Evolutionary conservation across 1,140 invertebrate genomes (phyloP).

Genomic region (Drosophila busckii): DNA sequence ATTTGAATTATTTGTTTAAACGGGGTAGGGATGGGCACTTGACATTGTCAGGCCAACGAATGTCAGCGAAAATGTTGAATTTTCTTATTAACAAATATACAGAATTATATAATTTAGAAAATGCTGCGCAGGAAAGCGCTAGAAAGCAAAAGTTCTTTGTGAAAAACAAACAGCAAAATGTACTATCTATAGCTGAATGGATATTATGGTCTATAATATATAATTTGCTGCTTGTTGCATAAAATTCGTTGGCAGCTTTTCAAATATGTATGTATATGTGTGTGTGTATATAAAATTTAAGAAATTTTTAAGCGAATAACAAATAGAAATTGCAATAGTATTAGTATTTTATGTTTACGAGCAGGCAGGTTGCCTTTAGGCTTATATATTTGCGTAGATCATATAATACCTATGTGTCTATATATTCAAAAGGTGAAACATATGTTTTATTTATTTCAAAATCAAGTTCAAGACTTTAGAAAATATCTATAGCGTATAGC

Average conservation of each 20-base stretch:
- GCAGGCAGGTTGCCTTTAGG: constrained; percentile 27
- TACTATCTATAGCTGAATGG: constrained; percentile 12
- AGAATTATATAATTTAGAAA: constrained; percentile 2
- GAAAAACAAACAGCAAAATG: constrained; percentile 11
- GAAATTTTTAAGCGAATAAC: constrained; percentile 54
- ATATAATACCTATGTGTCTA: constrained; percentile 1
- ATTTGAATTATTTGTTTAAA: no score
- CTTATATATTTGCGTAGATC: constrained; percentile 27
- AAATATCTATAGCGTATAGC: constrained; percentile 22
- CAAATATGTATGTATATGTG: constrained; percentile 56
- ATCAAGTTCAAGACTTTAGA: constrained; percentile 69
- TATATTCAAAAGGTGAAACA: constrained; percentile 7
- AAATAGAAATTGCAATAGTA: constrained; percentile 51
- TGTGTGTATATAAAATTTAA: no score
- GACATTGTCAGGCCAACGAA: constrained; percentile 27
- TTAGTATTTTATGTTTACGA: constrained; percentile 22
- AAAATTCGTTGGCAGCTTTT: constrained; percentile 64
- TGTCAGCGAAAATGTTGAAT: constrained; percentile 22
- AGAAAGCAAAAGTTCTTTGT: constrained; percentile 35
- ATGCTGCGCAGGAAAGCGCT: background rate
- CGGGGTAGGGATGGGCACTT: no score
- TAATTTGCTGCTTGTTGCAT: constrained; percentile 53
- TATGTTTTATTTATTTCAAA: constrained; percentile 40
- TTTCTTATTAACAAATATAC: background rate
- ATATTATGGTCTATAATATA: constrained; percentile 24